Base-by-base conservation (phyloP, 2,888 invertebrate species). In the Perizoma affinitatum region DNA sequence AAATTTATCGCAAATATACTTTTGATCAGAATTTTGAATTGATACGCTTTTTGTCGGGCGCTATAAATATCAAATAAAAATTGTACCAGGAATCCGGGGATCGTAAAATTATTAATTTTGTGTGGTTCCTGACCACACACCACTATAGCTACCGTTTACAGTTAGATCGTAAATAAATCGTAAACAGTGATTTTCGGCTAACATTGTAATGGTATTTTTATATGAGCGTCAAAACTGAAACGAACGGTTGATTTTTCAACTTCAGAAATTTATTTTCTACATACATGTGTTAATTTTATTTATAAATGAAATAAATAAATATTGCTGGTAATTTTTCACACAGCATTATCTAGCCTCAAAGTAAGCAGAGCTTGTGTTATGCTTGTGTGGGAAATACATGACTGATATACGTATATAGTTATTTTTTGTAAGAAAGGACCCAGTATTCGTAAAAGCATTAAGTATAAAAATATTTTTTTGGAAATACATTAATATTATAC, bases 11-110 rank as follows among this genome's bases (percentile, higher is more conserved):
- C 61, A 54, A 61, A 61, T 61, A 61, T 47, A 41, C 40, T 48
- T 53, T 47, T 59, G 58, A 54, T 63, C 51, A 45, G 55, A 55
- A 53, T 59, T 58, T 56, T 56, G 47, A 59, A 59, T 58, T 58
- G 55, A 63, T 63, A 55, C 59, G 55, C 58, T 54, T 46, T 57
- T 61, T 61, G 61, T 61, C 61, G 61, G 61, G 42, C 8, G 56
- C 9, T 56, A 45, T 61, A 41, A 52, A 38, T 38, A 38, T 38
- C 1, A 52, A 53, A 43, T 56, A 52, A 53, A 61, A 61, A 50
- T 49, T 50, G 53, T 57, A 54, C 54, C 46, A 34, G 11, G 61
- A 61, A 57, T 45, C 9, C 44, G 22, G 35, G 10, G 22, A 22
- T 50, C 49, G 54, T 57, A 50, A 61, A 61, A 42, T 40, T 50